Conservation (phyloP, 2,797 vertebrate genomes). For the Alca torda region DNA sequence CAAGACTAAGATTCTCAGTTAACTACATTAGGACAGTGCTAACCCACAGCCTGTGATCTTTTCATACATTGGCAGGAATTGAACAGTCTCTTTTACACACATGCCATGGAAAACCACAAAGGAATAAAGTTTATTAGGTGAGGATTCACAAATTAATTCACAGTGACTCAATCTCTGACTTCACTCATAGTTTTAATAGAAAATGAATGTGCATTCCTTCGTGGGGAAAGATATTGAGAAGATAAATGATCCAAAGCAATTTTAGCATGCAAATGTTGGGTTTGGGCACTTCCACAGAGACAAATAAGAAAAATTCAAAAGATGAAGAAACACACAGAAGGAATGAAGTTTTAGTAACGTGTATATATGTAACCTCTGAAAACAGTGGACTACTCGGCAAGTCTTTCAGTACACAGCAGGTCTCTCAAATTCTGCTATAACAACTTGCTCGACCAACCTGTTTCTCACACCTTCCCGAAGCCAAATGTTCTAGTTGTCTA, state of each 20-base stretch:
- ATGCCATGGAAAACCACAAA: not conserved
- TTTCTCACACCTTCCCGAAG: not conserved
- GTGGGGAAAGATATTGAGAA: not conserved
- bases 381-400: not conserved
- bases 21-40: not conserved
- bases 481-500: not conserved
- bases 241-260: not conserved
- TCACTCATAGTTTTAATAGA: not conserved
- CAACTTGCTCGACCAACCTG: too few species aligned
- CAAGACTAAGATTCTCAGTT: not conserved
- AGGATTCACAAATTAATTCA: conserved; percentile 10
- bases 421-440: too few species aligned
- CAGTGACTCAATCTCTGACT: not conserved
- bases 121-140: not conserved
- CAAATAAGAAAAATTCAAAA: not conserved
- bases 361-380: not conserved
- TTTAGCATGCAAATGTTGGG: not conserved
- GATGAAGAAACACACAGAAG: not conserved
- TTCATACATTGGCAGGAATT: not conserved
- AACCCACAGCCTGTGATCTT: not conserved
- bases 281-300: not conserved
- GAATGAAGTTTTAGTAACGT: not conserved
- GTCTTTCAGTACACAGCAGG: not conserved
- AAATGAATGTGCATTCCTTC: not conserved
- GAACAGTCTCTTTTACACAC: not conserved